These are phyloP conservation scores for Betta splendens DNA, from an alignment of 2,797 vertebrate genomes.

Conservation along the genomic window DNA sequence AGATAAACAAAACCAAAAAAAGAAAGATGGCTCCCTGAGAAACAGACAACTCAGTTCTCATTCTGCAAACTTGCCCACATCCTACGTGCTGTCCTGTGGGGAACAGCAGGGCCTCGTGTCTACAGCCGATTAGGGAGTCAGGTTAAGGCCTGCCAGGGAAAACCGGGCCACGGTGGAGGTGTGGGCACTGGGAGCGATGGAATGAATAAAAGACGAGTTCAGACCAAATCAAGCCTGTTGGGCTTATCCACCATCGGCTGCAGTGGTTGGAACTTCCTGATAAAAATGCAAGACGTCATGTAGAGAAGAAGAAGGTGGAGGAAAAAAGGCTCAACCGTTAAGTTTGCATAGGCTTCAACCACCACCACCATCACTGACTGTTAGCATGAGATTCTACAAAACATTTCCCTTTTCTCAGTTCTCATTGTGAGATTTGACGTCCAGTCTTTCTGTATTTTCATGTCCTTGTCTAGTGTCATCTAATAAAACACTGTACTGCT, in stretches of 20 bases:
- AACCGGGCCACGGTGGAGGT: constrained; percentile 74
- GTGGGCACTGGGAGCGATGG: constrained; percentile 69
- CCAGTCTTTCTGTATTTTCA: too few species aligned
- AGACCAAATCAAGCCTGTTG: constrained; percentile 68
- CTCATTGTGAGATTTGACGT: too few species aligned
- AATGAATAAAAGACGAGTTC: constrained; percentile 77
- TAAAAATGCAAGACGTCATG: constrained; percentile 67
- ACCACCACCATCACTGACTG: constrained; percentile 35
- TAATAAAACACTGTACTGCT: too few species aligned
- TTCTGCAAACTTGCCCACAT: constrained; percentile 58
- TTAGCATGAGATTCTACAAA: constrained; percentile 48
- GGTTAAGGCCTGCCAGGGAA: constrained; percentile 76
- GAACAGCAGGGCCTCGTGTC: constrained; percentile 77
- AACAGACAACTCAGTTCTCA: constrained; percentile 26
- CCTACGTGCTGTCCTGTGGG: constrained; percentile 59
- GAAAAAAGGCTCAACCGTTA: constrained; percentile 37
- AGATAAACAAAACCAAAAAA: constrained; percentile 9
- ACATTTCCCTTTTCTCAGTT: constrained; percentile 47
- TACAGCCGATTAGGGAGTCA: constrained; percentile 72
- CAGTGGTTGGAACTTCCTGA: constrained; percentile 63
- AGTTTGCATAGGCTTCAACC: constrained; percentile 64
- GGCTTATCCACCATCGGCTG: constrained; percentile 68
- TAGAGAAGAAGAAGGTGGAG: constrained; percentile 23
- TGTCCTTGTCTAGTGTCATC: too few species aligned
- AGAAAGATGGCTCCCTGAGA: constrained; percentile 11